phyloP scores from a whole-genome alignment of 1,140 invertebrate genomes.

The Lucilia sericata region DNA sequence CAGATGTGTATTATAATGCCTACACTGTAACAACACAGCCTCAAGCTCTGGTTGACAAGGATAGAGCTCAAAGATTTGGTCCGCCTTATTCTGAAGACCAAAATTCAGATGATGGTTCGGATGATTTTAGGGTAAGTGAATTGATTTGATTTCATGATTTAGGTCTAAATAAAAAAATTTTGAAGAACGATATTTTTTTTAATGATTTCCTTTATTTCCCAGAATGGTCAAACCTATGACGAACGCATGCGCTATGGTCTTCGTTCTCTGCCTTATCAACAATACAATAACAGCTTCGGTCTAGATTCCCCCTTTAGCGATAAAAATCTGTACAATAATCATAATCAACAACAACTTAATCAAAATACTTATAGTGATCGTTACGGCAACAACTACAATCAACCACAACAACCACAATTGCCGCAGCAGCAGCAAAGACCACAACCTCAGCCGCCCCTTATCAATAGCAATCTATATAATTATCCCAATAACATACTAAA shows the following conservation, averaged over 20 bases:
- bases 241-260: conserved; percentile 62
- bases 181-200: background rate
- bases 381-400: conserved; percentile 30
- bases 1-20: conserved; percentile 61
- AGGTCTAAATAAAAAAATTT: background rate
- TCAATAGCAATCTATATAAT: conserved; percentile 48
- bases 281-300: conserved; percentile 53
- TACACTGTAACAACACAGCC: conserved; percentile 59
- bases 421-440: background rate
- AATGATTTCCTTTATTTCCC: background rate
- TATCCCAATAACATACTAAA: conserved; percentile 52
- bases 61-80: conserved; percentile 63
- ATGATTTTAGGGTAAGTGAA: conserved; percentile 62
- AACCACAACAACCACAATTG: conserved; percentile 20
- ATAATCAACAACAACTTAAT: conserved; percentile 36
- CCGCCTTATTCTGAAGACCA: conserved; percentile 61
- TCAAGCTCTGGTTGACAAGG: conserved; percentile 56
- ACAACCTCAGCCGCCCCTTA: background rate
- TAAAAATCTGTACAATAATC: conserved; percentile 31
- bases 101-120: conserved; percentile 56
- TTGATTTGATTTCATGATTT: background rate
- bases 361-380: conserved; percentile 56
- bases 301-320: conserved; percentile 61
- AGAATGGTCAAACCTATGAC: conserved; percentile 64
- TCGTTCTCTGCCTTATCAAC: conserved; percentile 56